Conservation (phyloP, 2,888 invertebrate species). For the Lochmaea capreae region DNA sequence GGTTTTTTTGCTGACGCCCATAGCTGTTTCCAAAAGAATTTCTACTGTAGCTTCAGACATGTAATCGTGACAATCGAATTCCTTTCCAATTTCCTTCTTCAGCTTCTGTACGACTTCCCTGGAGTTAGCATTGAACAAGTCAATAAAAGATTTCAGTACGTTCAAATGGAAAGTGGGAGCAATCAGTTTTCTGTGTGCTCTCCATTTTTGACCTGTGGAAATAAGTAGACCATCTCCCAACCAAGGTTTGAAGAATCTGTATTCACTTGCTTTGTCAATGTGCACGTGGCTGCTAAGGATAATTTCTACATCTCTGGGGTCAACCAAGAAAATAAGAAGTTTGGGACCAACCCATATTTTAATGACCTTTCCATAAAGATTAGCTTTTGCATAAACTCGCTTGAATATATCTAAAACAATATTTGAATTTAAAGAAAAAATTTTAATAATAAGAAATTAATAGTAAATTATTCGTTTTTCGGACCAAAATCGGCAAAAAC, state of each 20-base stretch:
- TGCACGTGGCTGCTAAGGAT: constrained; percentile 83
- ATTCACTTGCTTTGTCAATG: constrained; percentile 83
- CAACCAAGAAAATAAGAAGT: constrained; percentile 78
- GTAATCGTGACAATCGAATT: constrained; percentile 84
- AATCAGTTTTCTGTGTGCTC: constrained; percentile 85
- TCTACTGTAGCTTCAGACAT: constrained; percentile 89
- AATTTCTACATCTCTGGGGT: constrained; percentile 82
- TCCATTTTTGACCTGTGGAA: constrained; percentile 88
- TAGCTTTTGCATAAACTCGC: constrained; percentile 69
- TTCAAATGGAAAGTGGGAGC: constrained; percentile 91
- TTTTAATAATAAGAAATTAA: not conserved
- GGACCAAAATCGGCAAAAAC: too few species aligned
- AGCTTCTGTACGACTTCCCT: constrained; percentile 79
- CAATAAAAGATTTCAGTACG: constrained; percentile 87
- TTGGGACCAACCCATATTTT: constrained; percentile 84
- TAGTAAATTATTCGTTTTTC: too few species aligned
- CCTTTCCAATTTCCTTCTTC: constrained; percentile 76
- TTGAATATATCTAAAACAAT: constrained; percentile 75
- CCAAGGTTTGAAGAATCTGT: constrained; percentile 85
- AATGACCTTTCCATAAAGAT: constrained; percentile 71
- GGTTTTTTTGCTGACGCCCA: constrained; percentile 87
- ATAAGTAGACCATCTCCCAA: constrained; percentile 85
- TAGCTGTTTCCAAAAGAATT: constrained; percentile 84
- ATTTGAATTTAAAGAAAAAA: not conserved
- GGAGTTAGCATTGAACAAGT: constrained; percentile 86